Percentiles rank a stretch among this genome's conserved stretches.
phyloP scores from a whole-genome alignment of 1,140 invertebrate genomes.

The Mamestra configurata region DNA sequence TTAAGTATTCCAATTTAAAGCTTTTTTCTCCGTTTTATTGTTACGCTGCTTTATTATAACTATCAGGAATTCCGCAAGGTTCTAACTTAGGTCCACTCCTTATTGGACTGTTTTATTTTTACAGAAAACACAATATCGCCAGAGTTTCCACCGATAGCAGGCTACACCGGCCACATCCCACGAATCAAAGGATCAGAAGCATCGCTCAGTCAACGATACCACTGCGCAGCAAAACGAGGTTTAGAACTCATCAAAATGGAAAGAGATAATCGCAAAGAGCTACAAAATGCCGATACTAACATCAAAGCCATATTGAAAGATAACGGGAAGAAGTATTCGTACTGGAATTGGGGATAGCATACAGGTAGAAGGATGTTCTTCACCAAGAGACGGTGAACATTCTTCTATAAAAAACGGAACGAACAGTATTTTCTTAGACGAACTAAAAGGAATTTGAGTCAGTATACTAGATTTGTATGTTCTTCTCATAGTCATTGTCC shows the following conservation, averaged over 20 bases:
- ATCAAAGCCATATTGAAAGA: constrained; percentile 80
- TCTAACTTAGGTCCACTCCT: not conserved
- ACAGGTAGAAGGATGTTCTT: constrained; percentile 88
- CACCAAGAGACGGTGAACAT: constrained; percentile 81
- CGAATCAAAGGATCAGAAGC: constrained; percentile 90
- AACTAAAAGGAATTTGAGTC: constrained; percentile 25
- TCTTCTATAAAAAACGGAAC: constrained; percentile 68
- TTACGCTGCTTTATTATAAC: not conserved
- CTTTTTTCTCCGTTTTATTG: no score
- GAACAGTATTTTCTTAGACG: constrained; percentile 47
- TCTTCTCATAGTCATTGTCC: constrained; percentile 25
- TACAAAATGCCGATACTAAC: constrained; percentile 77
- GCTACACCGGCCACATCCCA: constrained; percentile 92
- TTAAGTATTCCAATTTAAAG: no score
- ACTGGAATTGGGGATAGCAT: constrained; percentile 88
- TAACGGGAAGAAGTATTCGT: constrained; percentile 82
- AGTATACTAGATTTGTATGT: constrained; percentile 46
- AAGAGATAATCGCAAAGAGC: constrained; percentile 84
- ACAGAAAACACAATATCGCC: constrained; percentile 91
- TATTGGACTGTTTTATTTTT: constrained; percentile 49
- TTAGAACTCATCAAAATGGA: constrained; percentile 89
- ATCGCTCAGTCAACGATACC: constrained; percentile 90
- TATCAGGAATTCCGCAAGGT: not conserved
- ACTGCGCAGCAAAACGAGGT: constrained; percentile 90
- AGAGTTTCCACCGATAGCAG: constrained; percentile 91